Base-by-base conservation (phyloP, 2,888 invertebrate genomes). In the Sceliomorpha sp. region DNA sequence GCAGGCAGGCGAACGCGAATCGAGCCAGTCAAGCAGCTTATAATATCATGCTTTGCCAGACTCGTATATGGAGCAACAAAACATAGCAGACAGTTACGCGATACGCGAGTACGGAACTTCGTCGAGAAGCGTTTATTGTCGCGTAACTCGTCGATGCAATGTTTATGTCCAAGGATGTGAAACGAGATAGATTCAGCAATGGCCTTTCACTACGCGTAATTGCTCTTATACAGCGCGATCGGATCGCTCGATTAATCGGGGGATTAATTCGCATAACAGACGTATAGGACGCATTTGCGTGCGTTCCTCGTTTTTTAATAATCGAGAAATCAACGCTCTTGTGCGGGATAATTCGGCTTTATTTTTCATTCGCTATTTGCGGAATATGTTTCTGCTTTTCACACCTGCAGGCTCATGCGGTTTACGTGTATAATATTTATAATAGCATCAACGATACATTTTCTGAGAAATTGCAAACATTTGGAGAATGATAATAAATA, bases 11-110 rank as follows among this genome's bases (percentile, higher is more conserved):
- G 69, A 69, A 50, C 74, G 72, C 45, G 42, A 73, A 74, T 74
- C 76, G 73, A 76, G 62, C 55, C 74, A 60, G 72, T 73, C 72
- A 37, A 67, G 53, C 64, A 37, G 55, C 32, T 31, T 36, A 56
- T 59, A 47, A 64, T 64, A 56, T 66, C 51, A 24, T 47, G 58
- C 40, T 40, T 51, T 48, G 51, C 39, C 45, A 10, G 39, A 51
- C 36, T 48, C 42, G 71, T 73, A 80, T 80, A 78, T 78, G 72
- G 79, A 79, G 80, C 80, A 72, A 56, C 55, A 39, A 62, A 58
- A 58, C 44, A 32, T 27, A 34, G 17, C 26, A 26, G 31, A 39
- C 44, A 13, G 51, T 47, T 17, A 56, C 56, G 34, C 42, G 50
- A 47, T 63, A 32, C 42, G 47, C 56, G 45, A 59, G 62, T 24